These are phyloP conservation scores for Aspidoscelis tigris DNA, from an alignment of 2,113 vertebrate species.

Conservation along the genomic window DNA sequence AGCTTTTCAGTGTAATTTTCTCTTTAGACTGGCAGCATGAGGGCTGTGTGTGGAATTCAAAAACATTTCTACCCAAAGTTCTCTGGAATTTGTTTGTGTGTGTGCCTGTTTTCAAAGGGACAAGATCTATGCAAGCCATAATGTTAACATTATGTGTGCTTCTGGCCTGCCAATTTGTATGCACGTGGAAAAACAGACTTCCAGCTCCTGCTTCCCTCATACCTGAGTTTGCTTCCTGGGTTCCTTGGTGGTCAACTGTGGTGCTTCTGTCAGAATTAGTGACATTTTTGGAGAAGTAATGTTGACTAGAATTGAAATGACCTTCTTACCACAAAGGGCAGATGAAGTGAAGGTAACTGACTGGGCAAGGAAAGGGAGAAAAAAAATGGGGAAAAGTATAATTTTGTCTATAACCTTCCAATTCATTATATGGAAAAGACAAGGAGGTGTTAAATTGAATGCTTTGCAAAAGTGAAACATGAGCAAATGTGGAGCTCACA, in stretches of 20 bases:
- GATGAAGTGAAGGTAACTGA: slow-evolving; percentile 17
- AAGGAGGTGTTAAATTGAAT: slow-evolving; percentile 47
- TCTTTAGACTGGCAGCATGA: not conserved
- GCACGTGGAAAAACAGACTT: slow-evolving; percentile 52
- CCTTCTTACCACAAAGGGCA: slow-evolving; percentile 51
- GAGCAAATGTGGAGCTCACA: not conserved
- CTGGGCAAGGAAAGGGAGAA: not conserved
- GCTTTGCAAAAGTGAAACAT: not conserved
- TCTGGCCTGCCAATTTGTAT: slow-evolving; percentile 59
- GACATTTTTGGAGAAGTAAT: slow-evolving; percentile 55
- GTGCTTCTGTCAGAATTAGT: slow-evolving; percentile 60
- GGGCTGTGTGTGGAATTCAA: not conserved
- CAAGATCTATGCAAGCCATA: slow-evolving; percentile 48
- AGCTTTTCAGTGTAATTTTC: not conserved
- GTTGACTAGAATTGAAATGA: slow-evolving; percentile 59
- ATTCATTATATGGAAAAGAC: slow-evolving; percentile 35
- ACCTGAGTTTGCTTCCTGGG: slow-evolving; percentile 51
- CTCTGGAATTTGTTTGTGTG: not conserved
- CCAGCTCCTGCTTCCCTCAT: slow-evolving; percentile 36
- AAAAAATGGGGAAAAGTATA: slow-evolving; percentile 28
- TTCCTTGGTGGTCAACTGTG: slow-evolving; percentile 40
- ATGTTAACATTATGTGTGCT: slow-evolving; percentile 55
- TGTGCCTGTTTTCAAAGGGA: slow-evolving; percentile 22
- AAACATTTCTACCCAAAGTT: slow-evolving; percentile 22
- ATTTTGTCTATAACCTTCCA: not conserved